Evolutionary conservation across 2,797 vertebrate genomes (phyloP).

Genomic region (Odontamblyopus lacepedii): DNA sequence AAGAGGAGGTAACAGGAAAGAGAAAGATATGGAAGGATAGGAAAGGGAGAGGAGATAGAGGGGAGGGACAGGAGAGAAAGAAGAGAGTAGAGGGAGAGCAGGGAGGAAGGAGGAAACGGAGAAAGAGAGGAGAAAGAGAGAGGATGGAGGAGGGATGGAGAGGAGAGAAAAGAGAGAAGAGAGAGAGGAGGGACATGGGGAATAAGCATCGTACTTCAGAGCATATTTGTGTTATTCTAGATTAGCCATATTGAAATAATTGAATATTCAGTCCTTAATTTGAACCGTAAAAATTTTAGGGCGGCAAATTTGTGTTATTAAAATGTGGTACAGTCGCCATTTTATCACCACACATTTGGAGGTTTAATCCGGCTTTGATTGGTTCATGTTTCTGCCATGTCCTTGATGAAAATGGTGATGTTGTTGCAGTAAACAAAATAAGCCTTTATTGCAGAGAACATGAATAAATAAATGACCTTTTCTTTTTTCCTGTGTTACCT

Average conservation of each 20-base stretch:
- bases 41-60: no score
- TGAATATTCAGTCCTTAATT: background rate
- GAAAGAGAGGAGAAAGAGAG: no score
- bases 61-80: no score
- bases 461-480: background rate
- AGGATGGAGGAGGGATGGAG: no score
- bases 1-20: no score
- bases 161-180: slow-evolving; percentile 7
- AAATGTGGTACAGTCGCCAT: background rate
- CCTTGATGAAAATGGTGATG: no score
- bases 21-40: no score
- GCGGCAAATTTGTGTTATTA: slow-evolving; percentile 16
- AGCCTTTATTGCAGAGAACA: no score
- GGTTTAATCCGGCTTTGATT: background rate
- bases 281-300: slow-evolving; percentile 15
- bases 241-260: slow-evolving; percentile 11
- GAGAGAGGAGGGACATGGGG: background rate
- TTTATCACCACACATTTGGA: background rate
- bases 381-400: background rate
- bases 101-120: no score
- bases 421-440: no score
- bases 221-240: slow-evolving; percentile 9
- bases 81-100: background rate
- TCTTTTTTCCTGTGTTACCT: no score
- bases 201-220: background rate